Evolutionary conservation across 2,888 invertebrate genomes (phyloP).

Genomic region (Bimastos eiseni): DNA sequence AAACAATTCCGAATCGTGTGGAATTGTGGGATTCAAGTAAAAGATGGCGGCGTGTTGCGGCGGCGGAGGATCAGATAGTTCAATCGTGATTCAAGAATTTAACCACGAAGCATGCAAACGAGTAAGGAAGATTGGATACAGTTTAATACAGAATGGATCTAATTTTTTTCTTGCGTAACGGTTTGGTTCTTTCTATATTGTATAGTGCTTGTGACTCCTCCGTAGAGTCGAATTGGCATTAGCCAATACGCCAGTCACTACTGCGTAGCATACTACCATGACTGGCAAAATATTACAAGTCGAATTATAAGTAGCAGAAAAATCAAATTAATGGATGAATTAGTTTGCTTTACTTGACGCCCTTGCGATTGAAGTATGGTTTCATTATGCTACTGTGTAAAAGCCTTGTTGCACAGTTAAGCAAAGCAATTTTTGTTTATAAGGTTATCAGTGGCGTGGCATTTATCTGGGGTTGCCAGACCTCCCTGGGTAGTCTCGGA

Average conservation of each 20-base stretch:
- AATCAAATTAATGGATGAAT: neutral
- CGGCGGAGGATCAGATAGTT: neutral
- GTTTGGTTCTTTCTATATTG: neutral
- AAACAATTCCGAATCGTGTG: neutral
- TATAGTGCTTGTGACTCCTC: neutral
- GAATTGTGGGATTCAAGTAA: neutral
- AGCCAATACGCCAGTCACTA: neutral
- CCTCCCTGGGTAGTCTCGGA: neutral
- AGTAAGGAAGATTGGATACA: neutral
- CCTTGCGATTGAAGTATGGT: neutral
- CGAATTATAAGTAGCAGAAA: neutral
- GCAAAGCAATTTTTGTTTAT: neutral
- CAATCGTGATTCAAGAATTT: neutral
- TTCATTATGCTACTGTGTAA: too few relatives aligned
- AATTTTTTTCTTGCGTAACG: neutral
- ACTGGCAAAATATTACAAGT: neutral
- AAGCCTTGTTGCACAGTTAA: neutral
- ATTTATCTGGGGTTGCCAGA: neutral
- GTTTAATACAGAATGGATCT: neutral
- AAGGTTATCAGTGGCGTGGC: neutral
- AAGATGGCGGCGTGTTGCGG: neutral
- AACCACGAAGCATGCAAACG: conserved; percentile 5
- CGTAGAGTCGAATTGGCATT: neutral
- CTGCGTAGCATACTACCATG: conserved; percentile 6
- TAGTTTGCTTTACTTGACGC: neutral